These are phyloP conservation scores for Brachystomella parvula DNA, from an alignment of 1,140 invertebrate species.

Conservation along the genomic window DNA sequence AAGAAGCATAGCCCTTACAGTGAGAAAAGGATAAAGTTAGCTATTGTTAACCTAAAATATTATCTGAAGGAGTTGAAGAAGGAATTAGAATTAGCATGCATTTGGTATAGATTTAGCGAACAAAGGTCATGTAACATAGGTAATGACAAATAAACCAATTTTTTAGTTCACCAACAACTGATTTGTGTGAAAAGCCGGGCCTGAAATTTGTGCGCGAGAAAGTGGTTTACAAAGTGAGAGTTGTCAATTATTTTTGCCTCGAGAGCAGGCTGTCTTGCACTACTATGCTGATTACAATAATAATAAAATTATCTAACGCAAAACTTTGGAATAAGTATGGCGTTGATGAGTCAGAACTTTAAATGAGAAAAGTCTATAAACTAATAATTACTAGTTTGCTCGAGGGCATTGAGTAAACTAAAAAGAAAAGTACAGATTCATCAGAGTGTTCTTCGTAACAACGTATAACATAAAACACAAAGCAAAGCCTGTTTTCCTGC, in stretches of 20 bases:
- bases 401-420: neutral
- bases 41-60: neutral
- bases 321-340: no score
- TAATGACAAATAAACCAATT: neutral
- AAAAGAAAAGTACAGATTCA: neutral
- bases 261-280: no score
- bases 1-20: neutral
- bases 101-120: neutral
- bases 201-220: no score
- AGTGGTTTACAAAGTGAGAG: no score
- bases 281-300: no score
- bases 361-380: neutral
- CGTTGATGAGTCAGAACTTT: no score
- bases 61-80: neutral
- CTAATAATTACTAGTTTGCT: neutral
- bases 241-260: no score
- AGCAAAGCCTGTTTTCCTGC: neutral
- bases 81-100: neutral
- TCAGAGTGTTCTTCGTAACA: neutral
- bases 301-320: no score
- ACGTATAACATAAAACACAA: neutral
- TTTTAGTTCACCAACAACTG: neutral
- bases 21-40: neutral
- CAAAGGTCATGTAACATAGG: neutral
- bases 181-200: no score